phyloP scores from a whole-genome alignment of 2,113 vertebrate genomes.

The Anthoscopus minutus region DNA sequence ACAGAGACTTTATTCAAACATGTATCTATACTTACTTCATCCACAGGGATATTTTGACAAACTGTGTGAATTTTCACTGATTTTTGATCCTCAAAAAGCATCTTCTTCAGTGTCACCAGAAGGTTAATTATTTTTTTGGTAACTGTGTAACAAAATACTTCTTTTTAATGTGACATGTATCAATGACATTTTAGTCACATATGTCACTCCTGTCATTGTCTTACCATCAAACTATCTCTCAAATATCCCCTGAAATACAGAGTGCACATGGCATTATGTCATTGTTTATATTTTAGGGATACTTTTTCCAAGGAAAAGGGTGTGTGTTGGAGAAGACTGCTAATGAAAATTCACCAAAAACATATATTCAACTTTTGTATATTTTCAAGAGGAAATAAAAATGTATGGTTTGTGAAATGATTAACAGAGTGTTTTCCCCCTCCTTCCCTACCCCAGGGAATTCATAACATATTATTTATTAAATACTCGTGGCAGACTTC shows the following conservation, averaged over 20 bases:
- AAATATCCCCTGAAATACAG: not conserved
- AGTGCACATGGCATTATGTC: not conserved
- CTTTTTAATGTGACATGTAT: not conserved
- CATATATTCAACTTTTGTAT: not conserved
- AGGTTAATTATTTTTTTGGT: not conserved
- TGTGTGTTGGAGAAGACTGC: not conserved
- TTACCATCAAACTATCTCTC: not conserved
- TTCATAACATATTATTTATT: not conserved
- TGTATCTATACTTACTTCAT: not conserved
- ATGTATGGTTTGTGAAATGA: not conserved
- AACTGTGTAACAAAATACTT: not conserved
- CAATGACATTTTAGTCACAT: not conserved
- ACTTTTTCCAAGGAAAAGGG: not conserved
- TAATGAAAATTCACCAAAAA: not conserved
- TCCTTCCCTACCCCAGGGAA: fast-evolving
- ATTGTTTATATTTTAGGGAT: not conserved
- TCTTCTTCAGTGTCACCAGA: not conserved
- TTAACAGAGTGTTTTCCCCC: too few relatives aligned
- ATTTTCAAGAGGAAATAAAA: not conserved
- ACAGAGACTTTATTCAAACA: not conserved
- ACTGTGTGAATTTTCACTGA: not conserved
- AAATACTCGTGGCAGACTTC: not conserved
- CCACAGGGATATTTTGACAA: not conserved
- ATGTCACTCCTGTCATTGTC: not conserved
- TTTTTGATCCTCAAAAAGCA: not conserved